Base-by-base conservation (phyloP, 2,888 invertebrate genomes). In the Gastrophysa polygoni region DNA sequence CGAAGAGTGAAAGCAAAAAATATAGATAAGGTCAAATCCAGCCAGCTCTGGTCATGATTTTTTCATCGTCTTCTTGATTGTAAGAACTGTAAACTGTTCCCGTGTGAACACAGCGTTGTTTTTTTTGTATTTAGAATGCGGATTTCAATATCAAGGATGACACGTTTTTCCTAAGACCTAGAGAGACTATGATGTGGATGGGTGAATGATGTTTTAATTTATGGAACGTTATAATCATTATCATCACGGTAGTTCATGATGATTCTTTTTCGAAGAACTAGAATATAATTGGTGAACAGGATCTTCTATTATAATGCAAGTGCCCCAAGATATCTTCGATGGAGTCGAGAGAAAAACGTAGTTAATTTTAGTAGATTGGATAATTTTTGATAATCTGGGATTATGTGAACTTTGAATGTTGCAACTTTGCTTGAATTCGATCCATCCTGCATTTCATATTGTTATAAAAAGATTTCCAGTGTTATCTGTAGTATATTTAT, bases 101-200 rank as follows among this genome's bases (percentile, higher is more conserved):
- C 63, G 63, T 63, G 63, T 59, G 63, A 63, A 63, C 56, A 59
- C 51, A 46, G 28, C 43, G 20, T 43, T 43, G 43, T 43, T 54
- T 54, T 54, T 43, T 24, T 38, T 21, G 54, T 14, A 54, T 54
- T 20, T 38, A 54, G 54, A 54, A 54, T 54, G 54, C 54, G 54
- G 54, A 54, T 54, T 54, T 54, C 21, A 44, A 24, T 54, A 11
- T 54, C 54, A 54, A 54, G 54, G 54, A 54, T 54, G 43, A 52
- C 52, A 38, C 52, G 38, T 52, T 52, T 16, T 14, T 52, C 52
- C 52, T 5, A 14, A 24, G 34, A 49, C 17, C 49, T 11, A 24
- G 14, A 6, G 21, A 21, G 38, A 29, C 24, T 24, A 7, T 24
- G 24, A 7, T 3, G 24, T 6, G 16, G 18, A 28, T 17, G 32